These are phyloP conservation scores for Alfaro cultratus DNA, from an alignment of 2,797 vertebrate genomes.

Conservation along the genomic window DNA sequence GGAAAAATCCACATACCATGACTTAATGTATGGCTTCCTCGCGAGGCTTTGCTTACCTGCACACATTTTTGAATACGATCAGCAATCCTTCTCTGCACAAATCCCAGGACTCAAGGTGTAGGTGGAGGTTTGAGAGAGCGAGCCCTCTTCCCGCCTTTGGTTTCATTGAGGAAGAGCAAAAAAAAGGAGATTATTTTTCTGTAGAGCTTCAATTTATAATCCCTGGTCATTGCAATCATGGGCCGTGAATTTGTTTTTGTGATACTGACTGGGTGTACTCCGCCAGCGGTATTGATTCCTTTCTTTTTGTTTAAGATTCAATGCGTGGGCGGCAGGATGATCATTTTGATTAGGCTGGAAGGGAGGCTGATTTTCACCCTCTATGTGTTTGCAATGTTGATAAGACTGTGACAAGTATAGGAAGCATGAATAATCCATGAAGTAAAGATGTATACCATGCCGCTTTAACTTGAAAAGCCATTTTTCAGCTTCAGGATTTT, in stretches of 20 bases:
- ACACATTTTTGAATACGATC: conserved; percentile 74
- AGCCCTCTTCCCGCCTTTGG: conserved; percentile 23
- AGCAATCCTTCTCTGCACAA: conserved; percentile 64
- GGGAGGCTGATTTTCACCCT: conserved; percentile 43
- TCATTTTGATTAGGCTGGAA: conserved; percentile 52
- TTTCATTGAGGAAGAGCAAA: conserved; percentile 17
- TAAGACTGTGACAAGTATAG: conserved; percentile 69
- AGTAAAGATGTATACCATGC: conserved; percentile 66
- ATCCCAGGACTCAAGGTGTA: conserved; percentile 43
- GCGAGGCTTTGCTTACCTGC: conserved; percentile 68
- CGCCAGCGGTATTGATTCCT: conserved; percentile 39
- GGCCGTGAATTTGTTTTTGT: conserved; percentile 31
- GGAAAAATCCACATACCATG: conserved; percentile 49
- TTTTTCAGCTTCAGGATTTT: conserved; percentile 72
- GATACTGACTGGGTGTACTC: conserved; percentile 36
- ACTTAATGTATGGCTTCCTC: conserved; percentile 67
- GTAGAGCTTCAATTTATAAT: conserved; percentile 20
- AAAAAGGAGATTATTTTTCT: conserved; percentile 2
- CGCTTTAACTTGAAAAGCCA: conserved; percentile 65
- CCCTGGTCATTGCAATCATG: conserved; percentile 30
- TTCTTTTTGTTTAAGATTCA: conserved; percentile 31
- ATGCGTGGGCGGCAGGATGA: conserved; percentile 44
- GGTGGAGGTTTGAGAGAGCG: conserved; percentile 37
- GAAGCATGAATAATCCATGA: conserved; percentile 76
- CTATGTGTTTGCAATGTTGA: conserved; percentile 73